phyloP scores from a whole-genome alignment of 1,140 invertebrate genomes.

The Drosophila tani region DNA sequence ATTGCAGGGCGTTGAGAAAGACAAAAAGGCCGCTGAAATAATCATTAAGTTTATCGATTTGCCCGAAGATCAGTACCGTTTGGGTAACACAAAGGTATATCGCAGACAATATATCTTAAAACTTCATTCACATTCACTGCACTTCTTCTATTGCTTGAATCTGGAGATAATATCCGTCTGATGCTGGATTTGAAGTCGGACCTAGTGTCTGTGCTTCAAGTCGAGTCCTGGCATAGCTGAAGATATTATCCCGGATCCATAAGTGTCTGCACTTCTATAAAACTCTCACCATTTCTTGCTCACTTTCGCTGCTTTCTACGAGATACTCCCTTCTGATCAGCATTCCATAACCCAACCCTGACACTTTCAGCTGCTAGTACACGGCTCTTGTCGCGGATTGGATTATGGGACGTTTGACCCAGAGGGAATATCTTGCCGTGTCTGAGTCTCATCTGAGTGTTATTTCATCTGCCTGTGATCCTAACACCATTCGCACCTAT shows the following conservation, averaged over 20 bases:
- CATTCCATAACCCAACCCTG: constrained; percentile 11
- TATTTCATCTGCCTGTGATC: constrained; percentile 23
- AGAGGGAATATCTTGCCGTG: not conserved
- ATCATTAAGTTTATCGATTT: constrained; percentile 94
- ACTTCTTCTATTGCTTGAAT: constrained; percentile 19
- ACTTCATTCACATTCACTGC: constrained; percentile 23
- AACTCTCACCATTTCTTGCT: not conserved
- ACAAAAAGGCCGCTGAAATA: constrained; percentile 94
- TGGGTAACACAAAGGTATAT: constrained; percentile 98
- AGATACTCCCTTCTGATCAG: not conserved
- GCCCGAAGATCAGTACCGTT: constrained; percentile 96
- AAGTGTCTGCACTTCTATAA: constrained; percentile 16
- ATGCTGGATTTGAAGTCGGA: not conserved
- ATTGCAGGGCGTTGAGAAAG: constrained; percentile 90
- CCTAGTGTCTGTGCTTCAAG: not conserved
- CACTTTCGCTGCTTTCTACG: constrained; percentile 1
- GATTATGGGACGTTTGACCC: not conserved
- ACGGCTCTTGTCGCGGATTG: constrained; percentile 41
- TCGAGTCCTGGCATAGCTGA: not conserved
- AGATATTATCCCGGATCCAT: constrained; percentile 1
- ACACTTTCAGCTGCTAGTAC: constrained; percentile 60
- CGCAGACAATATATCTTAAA: constrained; percentile 71
- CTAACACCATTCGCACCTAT: constrained; percentile 16
- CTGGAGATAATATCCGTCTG: not conserved
- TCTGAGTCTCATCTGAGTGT: constrained; percentile 37